Evolutionary conservation across 2,888 invertebrate species (phyloP), one percentile per base, ranked within the genome.

Genomic region (Cinara cedri): DNA sequence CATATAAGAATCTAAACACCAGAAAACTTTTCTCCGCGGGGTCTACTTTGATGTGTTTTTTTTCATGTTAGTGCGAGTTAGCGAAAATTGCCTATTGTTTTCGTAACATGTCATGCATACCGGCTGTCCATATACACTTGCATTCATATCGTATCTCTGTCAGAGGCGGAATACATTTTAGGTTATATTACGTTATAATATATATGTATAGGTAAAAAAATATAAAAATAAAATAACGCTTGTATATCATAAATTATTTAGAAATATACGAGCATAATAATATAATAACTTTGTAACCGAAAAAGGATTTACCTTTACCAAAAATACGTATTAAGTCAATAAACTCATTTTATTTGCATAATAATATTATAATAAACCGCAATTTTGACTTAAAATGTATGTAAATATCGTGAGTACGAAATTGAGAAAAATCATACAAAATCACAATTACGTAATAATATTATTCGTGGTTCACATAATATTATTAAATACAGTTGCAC

Each of bases 21-120:
- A n/a, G 13, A 70, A 78, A 62, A 60, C 51, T 68, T 78, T 78
- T 62, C 68, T 78, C 21, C 49, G 55, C 49, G 55, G 66, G 51
- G 26, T 60, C 26, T 70, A 78, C 70, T 62, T 68, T 51, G 78
- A 78, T 57, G 57, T 51, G 51, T 51, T 49, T 78, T 66, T 68
- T 76, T 68, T 68, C 16, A 16, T 57, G 51, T 46, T 57, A n/a
- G 11, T 57, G 26, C 6, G 46, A n/a, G 60, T 78, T 70, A 68
- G 21, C 70, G 13, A 78, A 70, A 78, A 78, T 70, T 70, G 24
- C 68, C 70, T 51, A 78, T 78, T 70, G 78, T 78, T 78, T 78
- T 78, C 21, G 34, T 78, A 21, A 60, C 21, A n/a, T 68, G 46
- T 68, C 57, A 65, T 68, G 60, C 49, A 68, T 76, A 76, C 55